Evolutionary conservation across 2,888 invertebrate genomes (phyloP), one percentile per base, ranked within the genome.

Genomic region (Oligia fasciuncula): DNA sequence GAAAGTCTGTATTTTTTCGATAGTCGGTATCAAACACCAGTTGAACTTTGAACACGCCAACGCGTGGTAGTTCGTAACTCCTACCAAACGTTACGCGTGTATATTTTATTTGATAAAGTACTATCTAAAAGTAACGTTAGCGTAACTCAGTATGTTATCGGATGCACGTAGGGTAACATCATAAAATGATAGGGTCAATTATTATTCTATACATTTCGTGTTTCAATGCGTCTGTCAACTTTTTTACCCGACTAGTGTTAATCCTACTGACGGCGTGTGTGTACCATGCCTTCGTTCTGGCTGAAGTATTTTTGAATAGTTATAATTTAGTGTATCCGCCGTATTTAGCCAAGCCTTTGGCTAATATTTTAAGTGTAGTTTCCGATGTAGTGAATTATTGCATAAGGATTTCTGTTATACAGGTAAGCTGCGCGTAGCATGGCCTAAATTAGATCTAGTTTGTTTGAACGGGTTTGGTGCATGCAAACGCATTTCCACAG

Each of bases 261-360:
- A 92, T 96, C 77, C 82, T 96, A 79, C 73, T 96, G 14, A 95
- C 94, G 90, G 94, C 95, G 3, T 91, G 91, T 77, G 91, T 97
- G 51, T 97, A 96, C 65, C 95, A 97, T 78, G 88, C 91, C 43
- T 96, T 97, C 86, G 94, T 96, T 79, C 87, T 96, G 14, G 93
- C 92, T 13, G 96, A 97, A 92, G 93, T 96, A 87, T 93, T 96
- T 73, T 79, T 96, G 23, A 95, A 96, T 78, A 95, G 94, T 86
- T 95, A 93, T 66, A 92, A 94, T 78, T 89, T 93, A 57, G 91
- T 96, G 85, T 96, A 95, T 77, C 96, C 96, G 0, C 94, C 95
- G 40, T 94, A 93, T 87, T 89, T 96, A 72, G 91, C 93, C 1
- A 93, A 93, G 43, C 89, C 92, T 11, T 81, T 95, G 6, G 80